Evolutionary conservation across 2,888 invertebrate species (phyloP).

Genomic region (Tupiocoris notatus): DNA sequence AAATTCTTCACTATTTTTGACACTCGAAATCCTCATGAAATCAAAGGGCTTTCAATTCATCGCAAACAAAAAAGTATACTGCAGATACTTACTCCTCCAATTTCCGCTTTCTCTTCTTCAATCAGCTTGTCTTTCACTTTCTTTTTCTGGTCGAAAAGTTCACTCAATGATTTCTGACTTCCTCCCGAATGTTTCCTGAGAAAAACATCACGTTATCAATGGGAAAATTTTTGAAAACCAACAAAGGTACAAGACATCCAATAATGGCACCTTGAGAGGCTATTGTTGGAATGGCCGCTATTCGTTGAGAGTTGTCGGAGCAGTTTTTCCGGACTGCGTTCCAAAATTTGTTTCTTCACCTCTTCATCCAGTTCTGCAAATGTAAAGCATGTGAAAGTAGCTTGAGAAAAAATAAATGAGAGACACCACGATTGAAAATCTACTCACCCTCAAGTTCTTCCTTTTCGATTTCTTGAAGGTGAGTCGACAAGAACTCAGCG

Average conservation of each 20-base stretch:
- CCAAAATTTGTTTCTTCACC: slow-evolving; percentile 21
- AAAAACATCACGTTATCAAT: neutral
- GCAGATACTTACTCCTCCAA: slow-evolving; percentile 80
- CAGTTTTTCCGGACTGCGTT: slow-evolving; percentile 16
- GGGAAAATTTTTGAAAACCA: neutral
- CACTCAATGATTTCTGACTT: slow-evolving; percentile 19
- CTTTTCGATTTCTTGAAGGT: slow-evolving; percentile 43
- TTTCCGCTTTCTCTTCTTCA: slow-evolving; percentile 85
- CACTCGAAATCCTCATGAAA: too few species aligned
- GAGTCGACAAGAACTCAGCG: slow-evolving; percentile 51
- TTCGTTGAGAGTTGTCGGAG: neutral
- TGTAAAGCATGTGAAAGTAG: neutral
- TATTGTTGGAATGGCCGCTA: slow-evolving; percentile 15
- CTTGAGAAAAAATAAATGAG: too few species aligned
- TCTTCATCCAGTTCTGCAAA: slow-evolving; percentile 29
- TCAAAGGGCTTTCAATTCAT: too few species aligned
- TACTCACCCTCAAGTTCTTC: slow-evolving; percentile 39
- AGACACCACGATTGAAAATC: too few species aligned
- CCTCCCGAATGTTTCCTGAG: slow-evolving; percentile 30
- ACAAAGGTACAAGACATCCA: neutral
- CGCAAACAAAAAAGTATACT: neutral
- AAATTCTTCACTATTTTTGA: too few species aligned
- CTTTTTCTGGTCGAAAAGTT: slow-evolving; percentile 10
- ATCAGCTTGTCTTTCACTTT: slow-evolving; percentile 71
- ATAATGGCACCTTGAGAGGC: slow-evolving; percentile 28